Percentiles rank a stretch among this genome's conserved stretches.
phyloP scores from a whole-genome alignment of 1,140 invertebrate species.

The Chymomyza costata region DNA sequence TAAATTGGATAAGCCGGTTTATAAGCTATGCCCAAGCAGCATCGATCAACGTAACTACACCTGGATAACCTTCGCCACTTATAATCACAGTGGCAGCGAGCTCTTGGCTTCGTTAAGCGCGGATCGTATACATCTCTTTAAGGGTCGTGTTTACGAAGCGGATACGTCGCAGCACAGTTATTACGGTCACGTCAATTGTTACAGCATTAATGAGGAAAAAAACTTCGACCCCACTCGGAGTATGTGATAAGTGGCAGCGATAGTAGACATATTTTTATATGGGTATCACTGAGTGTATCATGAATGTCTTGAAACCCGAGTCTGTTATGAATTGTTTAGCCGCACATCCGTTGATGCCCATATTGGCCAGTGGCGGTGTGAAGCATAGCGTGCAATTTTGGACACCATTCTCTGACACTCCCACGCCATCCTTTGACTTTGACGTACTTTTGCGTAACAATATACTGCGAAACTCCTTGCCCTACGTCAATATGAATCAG shows the following conservation, averaged over 20 bases:
- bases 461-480: too few relatives aligned
- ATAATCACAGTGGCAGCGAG: constrained; percentile 92
- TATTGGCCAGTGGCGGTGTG: constrained; percentile 86
- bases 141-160: constrained; percentile 76
- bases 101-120: constrained; percentile 94
- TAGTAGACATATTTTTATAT: constrained; percentile 93
- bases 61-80: constrained; percentile 90
- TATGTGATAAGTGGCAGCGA: constrained; percentile 94
- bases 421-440: too few relatives aligned
- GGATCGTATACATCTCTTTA: constrained; percentile 93
- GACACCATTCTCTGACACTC: constrained; percentile 87
- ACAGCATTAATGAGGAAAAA: constrained; percentile 92
- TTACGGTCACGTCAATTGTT: constrained; percentile 83
- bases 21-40: neutral
- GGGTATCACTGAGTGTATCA: constrained; percentile 90
- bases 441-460: too few relatives aligned
- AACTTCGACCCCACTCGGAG: constrained; percentile 92
- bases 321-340: constrained; percentile 93
- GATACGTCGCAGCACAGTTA: constrained; percentile 84
- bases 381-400: constrained; percentile 95
- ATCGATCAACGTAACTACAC: neutral
- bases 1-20: constrained; percentile 75
- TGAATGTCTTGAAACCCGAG: constrained; percentile 90
- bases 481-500: too few relatives aligned
- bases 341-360: constrained; percentile 89